Evolutionary conservation across 2,888 invertebrate species (phyloP), one percentile per base, ranked within the genome.

Genomic region (Cheilosia pagana): DNA sequence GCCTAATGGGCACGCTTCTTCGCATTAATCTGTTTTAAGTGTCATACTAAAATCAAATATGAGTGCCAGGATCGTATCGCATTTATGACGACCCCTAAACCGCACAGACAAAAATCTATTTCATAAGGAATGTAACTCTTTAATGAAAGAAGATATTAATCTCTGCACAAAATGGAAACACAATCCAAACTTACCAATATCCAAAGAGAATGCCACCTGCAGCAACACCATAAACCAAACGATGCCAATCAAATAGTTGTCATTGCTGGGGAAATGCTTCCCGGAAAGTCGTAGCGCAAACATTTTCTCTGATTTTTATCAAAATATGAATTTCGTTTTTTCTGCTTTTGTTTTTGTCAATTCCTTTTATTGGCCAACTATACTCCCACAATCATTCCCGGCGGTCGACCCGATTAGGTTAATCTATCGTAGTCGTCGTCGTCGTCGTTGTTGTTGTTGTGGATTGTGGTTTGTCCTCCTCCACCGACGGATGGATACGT

Each of bases 211-310:
- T 53, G 39, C 85, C 75, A 75, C 75, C 75, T 81, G 81, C 65
- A 85, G 71, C 65, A 85, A 41, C 31, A 68, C 75, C 83, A 83
- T 83, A 76, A 85, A 85, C 81, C 85, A 85, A 71, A 81, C 60
- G 85, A 81, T 85, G 75, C 65, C 85, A 75, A 75, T 85, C 85
- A 85, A 81, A 81, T 85, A 71, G 68, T 59, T 79, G 74, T 79
- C 79, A 74, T 63, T 79, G 83, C 59, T 83, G 62, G 60, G 43
- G 72, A 57, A 78, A 72, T 71, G 65, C 43, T 77, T 65, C 62
- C 78, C 62, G 67, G 78, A 62, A 72, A 52, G 67, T 77, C 63
- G 83, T 79, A 79, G 59, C 23, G 79, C 74, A 70, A 59, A 74
- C 83, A 83, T 83, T 82, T 81, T 68, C 41, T 74, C 68, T 52